Conservation (phyloP, 2,888 invertebrate genomes). For the Dryadula phaetusa region DNA sequence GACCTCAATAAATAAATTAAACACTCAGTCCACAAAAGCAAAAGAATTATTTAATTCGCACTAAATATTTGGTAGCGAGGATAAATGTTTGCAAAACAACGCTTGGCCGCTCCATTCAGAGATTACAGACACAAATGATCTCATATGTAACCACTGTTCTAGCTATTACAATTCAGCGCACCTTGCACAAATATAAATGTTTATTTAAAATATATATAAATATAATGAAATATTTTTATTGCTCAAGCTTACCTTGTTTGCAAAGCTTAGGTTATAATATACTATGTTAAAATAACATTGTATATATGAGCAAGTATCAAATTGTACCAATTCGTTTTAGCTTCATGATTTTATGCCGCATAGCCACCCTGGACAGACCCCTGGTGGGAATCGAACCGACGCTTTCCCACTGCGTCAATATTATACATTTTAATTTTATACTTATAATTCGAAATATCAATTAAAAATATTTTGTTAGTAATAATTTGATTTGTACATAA, state of each 20-base stretch:
- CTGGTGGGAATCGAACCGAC: no score
- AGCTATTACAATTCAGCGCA: slow-evolving; percentile 30
- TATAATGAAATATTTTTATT: neutral
- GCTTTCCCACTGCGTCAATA: no score
- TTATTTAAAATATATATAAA: neutral
- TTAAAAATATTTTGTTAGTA: no score
- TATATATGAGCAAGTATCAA: neutral
- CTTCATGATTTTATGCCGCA: no score
- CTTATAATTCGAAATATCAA: no score
- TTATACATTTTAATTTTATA: no score
- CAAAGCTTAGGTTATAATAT: neutral
- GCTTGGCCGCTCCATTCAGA: slow-evolving; percentile 30
- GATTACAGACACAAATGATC: slow-evolving; percentile 32
- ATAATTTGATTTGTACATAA: no score
- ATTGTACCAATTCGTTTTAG: no score
- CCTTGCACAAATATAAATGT: slow-evolving; percentile 10
- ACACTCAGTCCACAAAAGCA: slow-evolving; percentile 17
- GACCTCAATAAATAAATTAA: no score
- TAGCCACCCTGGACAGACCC: no score
- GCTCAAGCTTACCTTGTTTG: neutral
- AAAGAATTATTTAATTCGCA: slow-evolving; percentile 29
- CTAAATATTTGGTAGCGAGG: slow-evolving; percentile 40
- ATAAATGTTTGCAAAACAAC: slow-evolving; percentile 44
- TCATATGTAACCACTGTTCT: slow-evolving; percentile 33
- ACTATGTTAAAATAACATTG: neutral